A percentile compares a stretch with the other conserved stretches of the same genome.
Evolutionary conservation across 1,140 invertebrate species (phyloP).

Genomic region (Dysdera silvatica): DNA sequence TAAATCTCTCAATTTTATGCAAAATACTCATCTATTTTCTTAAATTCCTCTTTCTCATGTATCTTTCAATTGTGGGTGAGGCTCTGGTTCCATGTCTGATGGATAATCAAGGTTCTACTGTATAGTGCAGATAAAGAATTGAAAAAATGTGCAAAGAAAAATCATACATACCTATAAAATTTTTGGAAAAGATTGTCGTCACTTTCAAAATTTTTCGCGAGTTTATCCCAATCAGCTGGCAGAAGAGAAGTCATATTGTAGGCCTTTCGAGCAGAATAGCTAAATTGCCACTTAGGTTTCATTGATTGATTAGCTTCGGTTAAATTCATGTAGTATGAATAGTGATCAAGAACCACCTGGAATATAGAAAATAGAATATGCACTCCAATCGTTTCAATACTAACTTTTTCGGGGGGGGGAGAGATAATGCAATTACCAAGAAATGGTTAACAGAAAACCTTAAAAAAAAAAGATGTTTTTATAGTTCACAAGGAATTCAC

Average conservation of each 20-base stretch:
- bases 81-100: no score
- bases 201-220: conserved; percentile 71
- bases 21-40: no score
- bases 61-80: background rate
- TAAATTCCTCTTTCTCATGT: no score
- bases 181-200: conserved; percentile 76
- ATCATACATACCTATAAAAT: conserved; percentile 70
- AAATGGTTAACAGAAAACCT: no score
- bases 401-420: no score
- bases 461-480: no score
- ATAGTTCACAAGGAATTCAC: no score
- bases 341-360: conserved; percentile 70
- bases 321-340: conserved; percentile 92
- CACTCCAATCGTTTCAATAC: no score
- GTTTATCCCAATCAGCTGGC: conserved; percentile 75
- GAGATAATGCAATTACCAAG: no score
- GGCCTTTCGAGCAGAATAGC: conserved; percentile 73
- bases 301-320: conserved; percentile 68
- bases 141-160: background rate
- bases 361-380: no score
- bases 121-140: background rate
- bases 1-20: no score
- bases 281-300: conserved; percentile 72
- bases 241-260: conserved; percentile 71
- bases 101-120: no score